These are phyloP conservation scores for Drosophila suboccidentalis DNA, from an alignment of 2,888 invertebrate species.

Conservation along the genomic window DNA sequence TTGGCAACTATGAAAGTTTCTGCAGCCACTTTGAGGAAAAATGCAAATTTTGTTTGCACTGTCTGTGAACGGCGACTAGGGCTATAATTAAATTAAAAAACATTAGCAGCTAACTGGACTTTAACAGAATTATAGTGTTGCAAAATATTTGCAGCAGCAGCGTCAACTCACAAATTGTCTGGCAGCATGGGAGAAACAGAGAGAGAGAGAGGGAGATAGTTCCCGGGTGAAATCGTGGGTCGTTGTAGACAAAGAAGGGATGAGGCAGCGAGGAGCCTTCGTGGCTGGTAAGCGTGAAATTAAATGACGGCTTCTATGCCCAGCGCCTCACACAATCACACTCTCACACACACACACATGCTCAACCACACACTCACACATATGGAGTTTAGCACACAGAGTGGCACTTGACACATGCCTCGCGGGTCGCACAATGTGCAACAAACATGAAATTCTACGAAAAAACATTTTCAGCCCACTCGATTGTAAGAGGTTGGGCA, in stretches of 20 bases:
- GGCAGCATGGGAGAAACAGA: not conserved
- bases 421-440: constrained; percentile 37
- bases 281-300: constrained; percentile 60
- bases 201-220: not conserved
- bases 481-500: not conserved
- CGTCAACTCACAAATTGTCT: constrained; percentile 24
- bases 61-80: constrained; percentile 24
- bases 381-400: constrained; percentile 11
- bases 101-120: constrained; percentile 65
- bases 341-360: constrained; percentile 9
- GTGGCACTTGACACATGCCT: constrained; percentile 36
- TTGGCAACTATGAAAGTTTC: constrained; percentile 51
- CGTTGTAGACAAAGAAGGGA: not conserved
- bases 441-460: constrained; percentile 10
- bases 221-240: not conserved
- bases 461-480: constrained; percentile 13
- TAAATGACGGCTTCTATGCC: constrained; percentile 54
- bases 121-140: constrained; percentile 57
- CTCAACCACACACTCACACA: constrained; percentile 5
- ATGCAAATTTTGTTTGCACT: constrained; percentile 58
- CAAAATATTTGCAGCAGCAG: constrained; percentile 46
- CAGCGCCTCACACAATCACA: constrained; percentile 22
- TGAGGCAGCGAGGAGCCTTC: constrained; percentile 1
- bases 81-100: constrained; percentile 64
- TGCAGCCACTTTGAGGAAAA: constrained; percentile 54